phyloP scores from a whole-genome alignment of 2,888 invertebrate species.

The Augochlorella aurata region DNA sequence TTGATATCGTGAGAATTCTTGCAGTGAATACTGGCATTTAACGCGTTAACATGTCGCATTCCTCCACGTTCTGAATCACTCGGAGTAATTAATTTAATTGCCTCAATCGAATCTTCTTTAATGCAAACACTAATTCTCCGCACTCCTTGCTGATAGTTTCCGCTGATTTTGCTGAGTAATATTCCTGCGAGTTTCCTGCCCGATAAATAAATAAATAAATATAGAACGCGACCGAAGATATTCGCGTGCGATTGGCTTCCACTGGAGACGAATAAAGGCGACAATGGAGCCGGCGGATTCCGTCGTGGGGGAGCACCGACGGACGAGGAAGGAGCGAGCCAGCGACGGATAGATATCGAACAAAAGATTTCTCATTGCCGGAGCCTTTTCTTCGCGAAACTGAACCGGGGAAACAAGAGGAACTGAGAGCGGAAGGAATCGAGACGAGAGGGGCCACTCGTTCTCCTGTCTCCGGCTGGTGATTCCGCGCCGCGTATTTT shows the following conservation, averaged over 20 bases:
- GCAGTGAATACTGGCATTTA: too few relatives aligned
- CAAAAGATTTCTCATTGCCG: constrained; percentile 34
- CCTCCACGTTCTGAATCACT: too few relatives aligned
- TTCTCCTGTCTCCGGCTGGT: background rate
- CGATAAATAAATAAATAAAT: too few relatives aligned
- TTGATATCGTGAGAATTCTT: too few relatives aligned
- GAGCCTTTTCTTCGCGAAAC: constrained; percentile 24
- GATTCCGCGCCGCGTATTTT: background rate
- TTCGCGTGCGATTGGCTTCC: background rate
- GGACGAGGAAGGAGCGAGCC: constrained; percentile 16
- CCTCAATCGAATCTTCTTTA: too few relatives aligned
- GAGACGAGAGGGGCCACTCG: background rate
- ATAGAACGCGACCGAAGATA: background rate
- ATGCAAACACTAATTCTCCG: too few relatives aligned
- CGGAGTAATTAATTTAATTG: too few relatives aligned
- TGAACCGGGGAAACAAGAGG: background rate
- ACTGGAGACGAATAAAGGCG: background rate
- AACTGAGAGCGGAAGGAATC: background rate
- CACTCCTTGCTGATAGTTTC: too few relatives aligned
- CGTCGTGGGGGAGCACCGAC: background rate
- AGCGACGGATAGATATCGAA: constrained; percentile 51
- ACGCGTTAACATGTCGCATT: too few relatives aligned
- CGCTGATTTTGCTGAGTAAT: too few relatives aligned
- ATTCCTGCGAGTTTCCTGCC: too few relatives aligned
- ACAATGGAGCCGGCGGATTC: background rate